A percentile compares a stretch with the other conserved stretches of the same genome.
phyloP scores from a whole-genome alignment of 2,113 vertebrate genomes.

The Amblyornis subalaris region DNA sequence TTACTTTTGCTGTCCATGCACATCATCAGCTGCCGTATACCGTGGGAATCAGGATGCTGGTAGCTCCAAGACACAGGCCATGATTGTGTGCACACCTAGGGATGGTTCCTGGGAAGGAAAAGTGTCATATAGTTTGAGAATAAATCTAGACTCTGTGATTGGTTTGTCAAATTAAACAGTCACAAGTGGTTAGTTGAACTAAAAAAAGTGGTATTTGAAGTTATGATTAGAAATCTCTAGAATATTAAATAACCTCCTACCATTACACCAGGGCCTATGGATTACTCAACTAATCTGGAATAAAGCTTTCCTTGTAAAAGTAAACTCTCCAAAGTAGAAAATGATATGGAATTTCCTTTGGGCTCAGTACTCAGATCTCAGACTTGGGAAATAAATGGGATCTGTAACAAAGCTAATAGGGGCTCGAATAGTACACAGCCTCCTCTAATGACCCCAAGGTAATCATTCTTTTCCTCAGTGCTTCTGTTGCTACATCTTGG shows the following conservation, averaged over 20 bases:
- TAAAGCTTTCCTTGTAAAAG: slow-evolving; percentile 38
- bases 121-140: neutral
- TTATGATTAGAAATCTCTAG: neutral
- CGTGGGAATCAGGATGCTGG: neutral
- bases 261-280: neutral
- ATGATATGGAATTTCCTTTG: slow-evolving; percentile 36
- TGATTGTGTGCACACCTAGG: neutral
- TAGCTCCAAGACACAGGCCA: neutral
- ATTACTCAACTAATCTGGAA: slow-evolving; percentile 21
- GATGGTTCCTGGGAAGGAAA: neutral
- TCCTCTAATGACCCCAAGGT: neutral
- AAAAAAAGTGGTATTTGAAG: neutral
- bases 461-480: neutral
- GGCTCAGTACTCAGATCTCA: neutral
- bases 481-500: slow-evolving; percentile 7
- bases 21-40: neutral
- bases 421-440: neutral
- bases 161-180: neutral
- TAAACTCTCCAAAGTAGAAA: slow-evolving; percentile 40
- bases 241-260: neutral
- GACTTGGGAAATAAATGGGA: slow-evolving; percentile 18
- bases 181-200: neutral
- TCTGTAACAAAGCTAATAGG: neutral
- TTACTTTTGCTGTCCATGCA: neutral
- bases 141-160: neutral